These are phyloP conservation scores for Psylliodes chrysocephalus DNA, from an alignment of 2,888 invertebrate species.

Conservation along the genomic window DNA sequence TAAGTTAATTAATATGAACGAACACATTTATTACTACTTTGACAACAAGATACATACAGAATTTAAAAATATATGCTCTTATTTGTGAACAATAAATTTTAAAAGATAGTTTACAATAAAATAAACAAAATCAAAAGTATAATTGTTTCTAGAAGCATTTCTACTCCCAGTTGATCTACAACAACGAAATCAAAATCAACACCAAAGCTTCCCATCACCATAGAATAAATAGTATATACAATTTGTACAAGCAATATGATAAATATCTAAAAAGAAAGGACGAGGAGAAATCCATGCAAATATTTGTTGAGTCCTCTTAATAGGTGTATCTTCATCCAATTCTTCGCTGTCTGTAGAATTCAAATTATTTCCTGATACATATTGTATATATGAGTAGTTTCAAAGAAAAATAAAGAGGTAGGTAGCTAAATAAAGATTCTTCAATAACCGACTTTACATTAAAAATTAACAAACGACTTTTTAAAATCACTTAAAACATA, in stretches of 20 bases:
- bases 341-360: background rate
- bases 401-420: background rate
- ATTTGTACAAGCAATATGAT: conserved; percentile 34
- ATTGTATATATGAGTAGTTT: background rate
- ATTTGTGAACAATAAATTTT: background rate
- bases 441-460: too few relatives aligned
- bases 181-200: background rate
- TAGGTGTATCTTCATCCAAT: background rate
- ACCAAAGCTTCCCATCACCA: conserved; percentile 39
- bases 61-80: too few relatives aligned
- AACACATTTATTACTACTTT: too few relatives aligned
- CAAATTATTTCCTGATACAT: background rate
- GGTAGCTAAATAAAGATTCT: too few relatives aligned
- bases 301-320: background rate
- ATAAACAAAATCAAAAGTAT: background rate
- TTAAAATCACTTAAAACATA: too few relatives aligned
- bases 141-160: conserved; percentile 12
- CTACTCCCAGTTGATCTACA: conserved; percentile 8
- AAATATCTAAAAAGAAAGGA: background rate
- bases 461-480: too few relatives aligned
- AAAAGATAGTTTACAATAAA: background rate
- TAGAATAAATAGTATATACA: conserved; percentile 44
- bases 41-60: too few relatives aligned
- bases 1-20: background rate
- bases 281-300: background rate